Base-by-base conservation (phyloP, 2,113 vertebrate species). In the Elephantulus edwardii region DNA sequence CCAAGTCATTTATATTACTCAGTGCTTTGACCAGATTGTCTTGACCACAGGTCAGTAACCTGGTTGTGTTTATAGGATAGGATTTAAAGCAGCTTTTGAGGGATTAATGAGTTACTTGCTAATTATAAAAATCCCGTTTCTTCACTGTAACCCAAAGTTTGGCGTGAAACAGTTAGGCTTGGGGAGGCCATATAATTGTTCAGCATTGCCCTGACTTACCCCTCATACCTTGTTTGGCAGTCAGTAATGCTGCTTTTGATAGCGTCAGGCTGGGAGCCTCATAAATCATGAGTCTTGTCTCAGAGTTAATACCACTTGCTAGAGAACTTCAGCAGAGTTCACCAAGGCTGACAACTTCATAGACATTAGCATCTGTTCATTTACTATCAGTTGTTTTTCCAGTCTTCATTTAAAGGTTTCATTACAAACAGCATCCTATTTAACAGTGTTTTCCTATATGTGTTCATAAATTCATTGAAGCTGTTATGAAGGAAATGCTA, bases 241-340 rank as follows among this genome's bases (percentile, higher is more conserved):
- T 98, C 97, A 74, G 92, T 76, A 94, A 95, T 96, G 96, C 96
- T 97, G 96, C 87, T 95, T 88, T 92, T 97, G 97, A 98, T 98
- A 97, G 94, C 95, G 96, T 97, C 96, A 97, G 94, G 89, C 94
- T 80, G 96, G 95, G 95, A 97, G 97, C 97, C 96, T 94, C 94
- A 93, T 98, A 98, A 97, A 97, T 98, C 97, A 98, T 91, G 95
- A 92, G 71, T 93, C 96, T 97, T 97, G 95, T 98, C 96, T 96
- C 83, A 33, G 78, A 96, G 98, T 98, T 97, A 97, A 98, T 97
- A 97, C 98, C 98, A 95, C 83, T 91, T 94, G 97, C 97, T 96
- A 95, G 96, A 96, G 91, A 94, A 93, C 70, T 97, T 94, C 92
- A 84, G 90, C 94, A 96, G 89, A 96, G 68, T 90, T 95, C 92